These are phyloP conservation scores for Tragulus kanchil DNA, from an alignment of 2,113 vertebrate species.

Conservation along the genomic window DNA sequence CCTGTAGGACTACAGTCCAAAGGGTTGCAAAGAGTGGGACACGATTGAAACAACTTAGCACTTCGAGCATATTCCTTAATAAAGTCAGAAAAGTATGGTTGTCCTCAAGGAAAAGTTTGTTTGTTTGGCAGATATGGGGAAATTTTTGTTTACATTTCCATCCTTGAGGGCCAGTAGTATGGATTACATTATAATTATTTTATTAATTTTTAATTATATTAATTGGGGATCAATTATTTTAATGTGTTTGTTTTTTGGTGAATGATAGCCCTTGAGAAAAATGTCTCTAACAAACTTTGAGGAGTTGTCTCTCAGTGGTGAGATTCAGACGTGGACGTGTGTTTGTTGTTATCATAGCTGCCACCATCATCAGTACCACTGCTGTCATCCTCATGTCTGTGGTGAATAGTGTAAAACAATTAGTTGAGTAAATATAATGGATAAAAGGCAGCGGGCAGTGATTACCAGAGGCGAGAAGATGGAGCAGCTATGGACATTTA, in stretches of 20 bases:
- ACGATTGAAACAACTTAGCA: neutral
- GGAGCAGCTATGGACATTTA: neutral
- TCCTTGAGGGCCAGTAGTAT: neutral
- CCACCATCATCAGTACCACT: neutral
- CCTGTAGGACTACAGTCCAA: neutral
- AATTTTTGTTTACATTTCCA: conserved; percentile 32
- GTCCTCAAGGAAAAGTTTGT: neutral
- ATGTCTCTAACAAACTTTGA: neutral
- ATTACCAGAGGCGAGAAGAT: neutral
- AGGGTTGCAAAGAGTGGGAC: neutral
- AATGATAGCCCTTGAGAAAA: neutral
- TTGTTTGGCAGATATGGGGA: neutral
- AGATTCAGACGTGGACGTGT: neutral
- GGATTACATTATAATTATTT: neutral
- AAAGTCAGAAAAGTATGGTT: neutral
- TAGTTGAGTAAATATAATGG: neutral
- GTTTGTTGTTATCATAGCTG: neutral
- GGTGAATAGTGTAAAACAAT: neutral
- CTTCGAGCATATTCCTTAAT: neutral
- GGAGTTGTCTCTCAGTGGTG: neutral
- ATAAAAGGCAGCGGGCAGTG: neutral
- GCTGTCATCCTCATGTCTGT: neutral
- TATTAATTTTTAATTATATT: neutral
- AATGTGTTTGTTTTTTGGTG: neutral
- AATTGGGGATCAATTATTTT: neutral